These are phyloP conservation scores for Acropora yongei DNA, from an alignment of 64 coral and sea anemone species.

Conservation along the genomic window DNA sequence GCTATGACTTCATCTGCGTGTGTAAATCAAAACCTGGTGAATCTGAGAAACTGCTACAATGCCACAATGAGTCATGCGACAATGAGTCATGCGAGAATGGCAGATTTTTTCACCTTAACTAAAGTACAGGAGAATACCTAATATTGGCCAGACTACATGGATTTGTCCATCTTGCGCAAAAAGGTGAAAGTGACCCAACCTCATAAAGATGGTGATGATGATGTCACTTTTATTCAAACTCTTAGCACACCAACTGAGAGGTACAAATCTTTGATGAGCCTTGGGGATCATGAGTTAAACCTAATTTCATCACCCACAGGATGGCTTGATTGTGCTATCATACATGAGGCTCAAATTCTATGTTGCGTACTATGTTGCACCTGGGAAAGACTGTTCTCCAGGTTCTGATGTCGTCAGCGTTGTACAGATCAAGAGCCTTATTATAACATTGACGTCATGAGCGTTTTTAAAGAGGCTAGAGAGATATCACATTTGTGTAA, in stretches of 20 bases:
- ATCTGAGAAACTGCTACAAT: slow-evolving; percentile 7
- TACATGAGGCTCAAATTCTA: background rate
- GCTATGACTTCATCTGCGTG: slow-evolving; percentile 1
- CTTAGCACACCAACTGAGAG: background rate
- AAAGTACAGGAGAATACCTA: slow-evolving; percentile 2
- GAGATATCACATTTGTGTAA: too few species aligned
- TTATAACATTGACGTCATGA: too few species aligned
- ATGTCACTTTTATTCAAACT: slow-evolving; percentile 1
- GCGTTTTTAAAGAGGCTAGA: too few species aligned
- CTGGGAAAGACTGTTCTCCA: too few species aligned
- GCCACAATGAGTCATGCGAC: background rate
- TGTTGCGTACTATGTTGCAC: too few species aligned
- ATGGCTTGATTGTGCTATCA: slow-evolving; percentile 25
- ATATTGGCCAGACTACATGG: slow-evolving; percentile 4
- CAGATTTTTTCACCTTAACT: slow-evolving; percentile 21
- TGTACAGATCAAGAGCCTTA: too few species aligned
- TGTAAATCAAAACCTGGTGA: background rate
- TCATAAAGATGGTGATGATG: background rate
- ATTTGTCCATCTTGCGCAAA: background rate
- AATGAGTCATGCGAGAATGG: slow-evolving; percentile 15
- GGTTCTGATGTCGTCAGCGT: too few species aligned
- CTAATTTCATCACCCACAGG: background rate
- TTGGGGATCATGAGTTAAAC: background rate
- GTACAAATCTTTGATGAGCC: background rate
- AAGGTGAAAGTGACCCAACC: background rate